These are phyloP conservation scores for Napeogenes sylphis DNA, from an alignment of 2,888 invertebrate species.

Conservation along the genomic window DNA sequence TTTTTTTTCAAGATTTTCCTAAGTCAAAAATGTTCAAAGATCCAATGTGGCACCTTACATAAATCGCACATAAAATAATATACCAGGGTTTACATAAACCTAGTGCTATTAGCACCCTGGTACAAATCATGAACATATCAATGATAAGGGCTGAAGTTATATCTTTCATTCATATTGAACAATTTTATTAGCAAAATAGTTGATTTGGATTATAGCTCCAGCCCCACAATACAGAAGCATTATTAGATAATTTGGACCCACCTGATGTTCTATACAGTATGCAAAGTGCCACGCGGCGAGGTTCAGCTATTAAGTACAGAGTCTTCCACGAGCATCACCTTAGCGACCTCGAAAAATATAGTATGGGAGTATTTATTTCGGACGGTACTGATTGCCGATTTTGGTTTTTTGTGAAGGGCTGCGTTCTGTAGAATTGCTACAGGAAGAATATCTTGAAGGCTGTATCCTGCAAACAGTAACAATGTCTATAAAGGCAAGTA, in stretches of 20 bases:
- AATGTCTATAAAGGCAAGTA: background rate
- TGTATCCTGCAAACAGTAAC: slow-evolving; percentile 80
- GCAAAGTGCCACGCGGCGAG: slow-evolving; percentile 48
- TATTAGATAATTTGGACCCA: slow-evolving; percentile 54
- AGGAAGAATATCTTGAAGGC: slow-evolving; percentile 83
- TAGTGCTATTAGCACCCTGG: background rate
- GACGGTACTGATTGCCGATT: slow-evolving; percentile 89
- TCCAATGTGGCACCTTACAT: slow-evolving; percentile 13
- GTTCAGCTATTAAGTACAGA: slow-evolving; percentile 58
- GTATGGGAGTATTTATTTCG: slow-evolving; percentile 95
- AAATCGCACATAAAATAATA: background rate
- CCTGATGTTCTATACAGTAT: slow-evolving; percentile 49
- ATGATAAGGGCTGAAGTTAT: slow-evolving; percentile 3
- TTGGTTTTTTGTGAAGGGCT: slow-evolving; percentile 86
- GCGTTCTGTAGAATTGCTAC: slow-evolving; percentile 86
- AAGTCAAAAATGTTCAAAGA: background rate
- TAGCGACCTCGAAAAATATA: slow-evolving; percentile 95
- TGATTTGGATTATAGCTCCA: slow-evolving; percentile 14
- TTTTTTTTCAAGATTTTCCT: background rate
- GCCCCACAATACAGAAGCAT: slow-evolving; percentile 15
- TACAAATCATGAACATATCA: background rate
- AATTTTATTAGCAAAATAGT: background rate
- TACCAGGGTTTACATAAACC: background rate
- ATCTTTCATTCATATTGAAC: background rate
- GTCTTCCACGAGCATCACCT: slow-evolving; percentile 81